Evolutionary conservation across 2,888 invertebrate species (phyloP), one percentile per base, ranked within the genome.

Genomic region (Drosophila imparisetae): DNA sequence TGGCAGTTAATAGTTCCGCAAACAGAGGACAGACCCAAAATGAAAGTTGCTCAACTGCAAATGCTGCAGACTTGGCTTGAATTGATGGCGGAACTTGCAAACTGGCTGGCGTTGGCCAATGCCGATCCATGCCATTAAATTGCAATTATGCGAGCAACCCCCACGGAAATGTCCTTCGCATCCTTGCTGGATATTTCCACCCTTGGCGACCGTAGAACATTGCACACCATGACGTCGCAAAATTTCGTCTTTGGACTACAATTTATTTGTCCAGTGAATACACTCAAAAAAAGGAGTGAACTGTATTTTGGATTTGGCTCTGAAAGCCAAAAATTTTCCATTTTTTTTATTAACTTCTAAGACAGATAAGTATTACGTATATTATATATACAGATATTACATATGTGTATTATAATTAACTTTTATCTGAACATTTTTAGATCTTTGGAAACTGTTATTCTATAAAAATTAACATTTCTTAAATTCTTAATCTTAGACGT

Each of bases 101-200:
- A 58, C 59, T 42, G 64, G 32, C 68, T 48, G 66, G n/a, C 66
- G 15, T 45, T 45, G 59, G 27, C 64, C 62, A 53, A 72, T 70
- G 66, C 59, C 78, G 57, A 63, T 65, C 57, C 81, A 63, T 69
- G 55, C 61, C 84, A 87, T 89, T 89, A 84, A 78, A 81, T 86
- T 84, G 89, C 83, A 84, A 84, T 84, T 84, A 84, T 87, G 79
- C 66, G 54, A 64, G 70, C 89, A 74, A 81, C 89, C 89, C 83
- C 80, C 49, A 71, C 57, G 58, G 60, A 66, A 69, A 49, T 49
- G 48, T 54, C 54, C 54, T 55, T 45, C 38, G 18, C 53, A 50
- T 21, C 58, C 21, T 57, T 62, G 55, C 42, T 66, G 67, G 30
- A 27, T 10, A 52, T 66, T 69, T 82, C 80, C 64, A 82, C 83